Base-by-base conservation (phyloP, 2,797 vertebrate genomes). In the Steatocranus sp. region DNA sequence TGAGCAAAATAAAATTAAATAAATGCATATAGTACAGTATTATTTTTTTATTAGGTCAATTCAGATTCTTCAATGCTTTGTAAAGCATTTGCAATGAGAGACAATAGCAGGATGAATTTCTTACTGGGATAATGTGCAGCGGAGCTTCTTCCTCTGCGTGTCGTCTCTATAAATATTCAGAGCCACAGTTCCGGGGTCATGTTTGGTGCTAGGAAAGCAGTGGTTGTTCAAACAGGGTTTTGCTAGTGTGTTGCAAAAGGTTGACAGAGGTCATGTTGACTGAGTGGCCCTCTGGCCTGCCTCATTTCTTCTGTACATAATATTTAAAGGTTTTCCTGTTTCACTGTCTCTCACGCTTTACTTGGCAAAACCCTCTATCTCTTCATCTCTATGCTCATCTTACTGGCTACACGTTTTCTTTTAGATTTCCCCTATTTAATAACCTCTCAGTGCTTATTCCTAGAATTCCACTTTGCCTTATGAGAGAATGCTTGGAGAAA, bases 141-240 rank as follows among this genome's bases (percentile, higher is more conserved):
- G 46, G 77, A 83, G 83, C 49, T 75, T 88, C 84, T 86, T 88
- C 78, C 88, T 73, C 91, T 18, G 75, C 43, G 7, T 87, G 90
- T 78, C 53, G 73, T 74, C 85, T 87, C 82, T 63, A 87, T 90
- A 90, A 92, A 93, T 93, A 93, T 94, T 92, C 86, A 92, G 81
- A 79, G 8, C 58, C 61, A 56, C 76, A 20, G 87, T 82, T 63
- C 81, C 41, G 43, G 75, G 88, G 82, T 87, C 70, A 32, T 54
- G 85, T 43, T 81, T 82, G 81, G 85, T 48, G 11, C 83, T 38
- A 70, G 78, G 58, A 63, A 87, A 83, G 81, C 83, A 15, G 79
- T 50, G 85, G 75, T 86, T 90, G 78, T 83, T 90, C 82, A 88
- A 87, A 91, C 86, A 83, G 82, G 27, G 85, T 89, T 90, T 75